Evolutionary conservation across 2,113 vertebrate genomes (phyloP).

Genomic region (Saimiri boliviensis): DNA sequence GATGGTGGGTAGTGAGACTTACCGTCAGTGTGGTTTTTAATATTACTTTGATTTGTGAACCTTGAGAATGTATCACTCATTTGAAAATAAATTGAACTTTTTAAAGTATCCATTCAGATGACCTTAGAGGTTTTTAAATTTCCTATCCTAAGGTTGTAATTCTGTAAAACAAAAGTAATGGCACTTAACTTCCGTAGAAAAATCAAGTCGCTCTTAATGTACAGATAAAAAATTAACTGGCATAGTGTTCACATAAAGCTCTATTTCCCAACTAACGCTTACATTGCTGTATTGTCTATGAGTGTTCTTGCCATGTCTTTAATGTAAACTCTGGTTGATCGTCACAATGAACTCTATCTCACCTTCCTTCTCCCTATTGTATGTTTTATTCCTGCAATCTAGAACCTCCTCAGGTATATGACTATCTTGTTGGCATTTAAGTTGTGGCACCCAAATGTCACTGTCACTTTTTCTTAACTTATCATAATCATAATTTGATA

Average conservation of each 20-base stretch:
- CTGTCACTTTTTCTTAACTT: not conserved
- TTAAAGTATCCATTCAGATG: not conserved
- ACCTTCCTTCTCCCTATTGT: not conserved
- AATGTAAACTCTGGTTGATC: not conserved
- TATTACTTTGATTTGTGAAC: constrained; percentile 10
- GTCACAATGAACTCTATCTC: not conserved
- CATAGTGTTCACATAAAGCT: not conserved
- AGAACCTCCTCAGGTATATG: not conserved
- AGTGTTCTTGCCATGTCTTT: constrained; percentile 2
- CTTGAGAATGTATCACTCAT: not conserved
- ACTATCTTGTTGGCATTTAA: not conserved
- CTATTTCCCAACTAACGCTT: not conserved
- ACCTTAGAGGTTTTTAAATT: not conserved
- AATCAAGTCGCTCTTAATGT: not conserved
- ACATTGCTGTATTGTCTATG: not conserved
- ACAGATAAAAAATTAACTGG: not conserved
- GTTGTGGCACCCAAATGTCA: not conserved
- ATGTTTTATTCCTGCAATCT: constrained; percentile 37
- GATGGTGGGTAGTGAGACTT: not conserved
- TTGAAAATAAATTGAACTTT: constrained; percentile 48
- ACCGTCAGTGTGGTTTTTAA: not conserved
- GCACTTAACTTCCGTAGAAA: not conserved
- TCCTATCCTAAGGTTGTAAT: not conserved
- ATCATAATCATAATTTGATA: not conserved
- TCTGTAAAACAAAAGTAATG: constrained; percentile 14